Percentiles rank a stretch among this genome's conserved stretches.
Evolutionary conservation across 2,113 vertebrate species (phyloP).

Genomic region (Pelmatolapia mariae): DNA sequence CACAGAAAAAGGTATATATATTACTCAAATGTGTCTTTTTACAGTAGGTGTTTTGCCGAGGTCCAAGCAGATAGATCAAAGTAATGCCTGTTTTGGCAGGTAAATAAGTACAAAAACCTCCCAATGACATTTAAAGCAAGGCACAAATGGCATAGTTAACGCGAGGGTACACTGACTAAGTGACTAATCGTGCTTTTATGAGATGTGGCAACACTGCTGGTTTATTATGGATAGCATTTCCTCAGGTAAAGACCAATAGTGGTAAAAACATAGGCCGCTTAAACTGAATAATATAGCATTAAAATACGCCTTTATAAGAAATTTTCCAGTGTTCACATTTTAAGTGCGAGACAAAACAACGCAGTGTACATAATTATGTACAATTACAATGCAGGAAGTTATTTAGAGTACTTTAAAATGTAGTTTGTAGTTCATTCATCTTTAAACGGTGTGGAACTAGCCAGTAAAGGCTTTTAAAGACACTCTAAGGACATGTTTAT

Average conservation of each 20-base stretch:
- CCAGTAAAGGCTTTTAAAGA: background rate
- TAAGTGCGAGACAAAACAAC: background rate
- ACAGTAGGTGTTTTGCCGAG: conserved; percentile 11
- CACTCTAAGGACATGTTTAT: background rate
- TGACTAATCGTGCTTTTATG: conserved; percentile 23
- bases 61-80: conserved; percentile 19
- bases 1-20: conserved; percentile 4
- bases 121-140: conserved; percentile 18
- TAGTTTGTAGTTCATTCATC: background rate
- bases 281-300: background rate
- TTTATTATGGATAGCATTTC: background rate
- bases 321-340: background rate
- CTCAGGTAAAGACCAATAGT: background rate
- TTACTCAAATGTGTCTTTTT: conserved; percentile 21
- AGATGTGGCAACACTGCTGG: background rate
- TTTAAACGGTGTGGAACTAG: background rate
- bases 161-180: background rate
- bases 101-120: conserved; percentile 27
- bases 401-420: background rate
- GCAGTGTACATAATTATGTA: background rate
- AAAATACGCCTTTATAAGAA: background rate
- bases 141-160: conserved; percentile 25
- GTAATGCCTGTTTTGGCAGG: conserved; percentile 37
- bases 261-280: background rate
- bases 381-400: background rate